phyloP scores from a whole-genome alignment of 2,113 vertebrate genomes.

The Rhipidura dahli region DNA sequence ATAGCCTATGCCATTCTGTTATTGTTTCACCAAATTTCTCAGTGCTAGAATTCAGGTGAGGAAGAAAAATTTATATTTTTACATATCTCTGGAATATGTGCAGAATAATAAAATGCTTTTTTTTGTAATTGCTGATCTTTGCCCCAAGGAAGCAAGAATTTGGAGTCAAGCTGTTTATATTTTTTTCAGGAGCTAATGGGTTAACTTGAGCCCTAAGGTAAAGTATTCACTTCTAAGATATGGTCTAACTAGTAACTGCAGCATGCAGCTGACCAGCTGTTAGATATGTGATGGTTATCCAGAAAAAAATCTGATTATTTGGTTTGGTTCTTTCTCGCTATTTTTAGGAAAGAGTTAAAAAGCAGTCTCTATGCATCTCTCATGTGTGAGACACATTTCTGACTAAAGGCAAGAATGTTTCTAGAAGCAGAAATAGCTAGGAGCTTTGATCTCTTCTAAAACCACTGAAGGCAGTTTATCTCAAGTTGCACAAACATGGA shows the following conservation, averaged over 20 bases:
- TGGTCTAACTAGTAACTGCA: not conserved
- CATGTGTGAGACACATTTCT: not conserved
- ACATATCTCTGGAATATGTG: not conserved
- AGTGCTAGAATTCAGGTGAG: not conserved
- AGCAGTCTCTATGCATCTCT: not conserved
- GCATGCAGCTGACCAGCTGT: not conserved
- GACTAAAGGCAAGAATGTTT: not conserved
- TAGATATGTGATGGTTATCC: not conserved
- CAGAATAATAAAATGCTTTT: not conserved
- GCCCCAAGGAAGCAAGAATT: not conserved
- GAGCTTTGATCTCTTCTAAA: not conserved
- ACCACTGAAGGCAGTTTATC: not conserved
- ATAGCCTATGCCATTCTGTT: not conserved
- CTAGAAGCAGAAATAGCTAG: not conserved
- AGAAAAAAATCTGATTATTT: not conserved
- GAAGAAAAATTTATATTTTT: not conserved
- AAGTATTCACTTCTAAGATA: not conserved
- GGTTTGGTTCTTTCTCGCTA: not conserved
- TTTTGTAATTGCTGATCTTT: not conserved
- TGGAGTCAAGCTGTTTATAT: not conserved
- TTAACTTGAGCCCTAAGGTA: not conserved
- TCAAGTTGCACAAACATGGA: not conserved
- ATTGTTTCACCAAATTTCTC: not conserved
- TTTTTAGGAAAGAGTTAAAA: not conserved
- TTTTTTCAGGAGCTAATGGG: not conserved